Conservation (phyloP, 2,113 vertebrate species). For the Bucco capensis region DNA sequence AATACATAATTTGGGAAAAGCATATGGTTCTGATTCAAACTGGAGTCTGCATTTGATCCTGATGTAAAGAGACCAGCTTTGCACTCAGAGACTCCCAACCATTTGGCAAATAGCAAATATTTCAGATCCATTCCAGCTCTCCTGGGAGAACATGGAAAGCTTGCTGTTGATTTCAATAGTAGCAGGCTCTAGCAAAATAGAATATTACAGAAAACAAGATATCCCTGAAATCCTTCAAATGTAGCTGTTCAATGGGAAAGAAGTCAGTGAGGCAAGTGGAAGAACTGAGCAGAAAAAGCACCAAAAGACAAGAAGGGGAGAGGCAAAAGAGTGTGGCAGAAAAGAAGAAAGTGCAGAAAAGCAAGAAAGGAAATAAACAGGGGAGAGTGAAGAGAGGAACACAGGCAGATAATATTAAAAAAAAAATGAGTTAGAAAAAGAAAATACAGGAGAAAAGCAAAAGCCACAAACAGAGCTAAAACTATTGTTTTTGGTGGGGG, state of each 20-base stretch:
- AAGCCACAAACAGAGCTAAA: not conserved
- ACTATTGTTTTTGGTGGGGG: not conserved
- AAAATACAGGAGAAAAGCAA: not conserved
- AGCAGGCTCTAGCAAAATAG: conserved; percentile 38
- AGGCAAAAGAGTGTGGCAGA: not conserved
- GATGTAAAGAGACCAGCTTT: conserved; percentile 49
- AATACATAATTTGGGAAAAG: not conserved
- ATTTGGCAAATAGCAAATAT: conserved; percentile 32
- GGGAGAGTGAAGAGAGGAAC: not conserved
- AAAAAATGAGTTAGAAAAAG: too few species aligned
- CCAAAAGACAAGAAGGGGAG: not conserved
- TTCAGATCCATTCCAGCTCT: not conserved
- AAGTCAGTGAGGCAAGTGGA: not conserved
- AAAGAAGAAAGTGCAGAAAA: not conserved
- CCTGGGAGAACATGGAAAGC: not conserved
- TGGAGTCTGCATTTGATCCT: not conserved
- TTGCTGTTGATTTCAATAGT: not conserved
- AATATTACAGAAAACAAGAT: conserved; percentile 57
- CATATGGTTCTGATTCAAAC: conserved; percentile 8
- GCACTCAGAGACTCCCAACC: conserved; percentile 8
- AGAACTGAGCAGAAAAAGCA: not conserved
- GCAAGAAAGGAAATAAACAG: not conserved
- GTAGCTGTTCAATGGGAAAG: conserved; percentile 34
- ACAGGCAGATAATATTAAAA: not conserved
- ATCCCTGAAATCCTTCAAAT: conserved; percentile 44